Base-by-base conservation (phyloP, 2,888 invertebrate genomes). In the Seira ritae region DNA sequence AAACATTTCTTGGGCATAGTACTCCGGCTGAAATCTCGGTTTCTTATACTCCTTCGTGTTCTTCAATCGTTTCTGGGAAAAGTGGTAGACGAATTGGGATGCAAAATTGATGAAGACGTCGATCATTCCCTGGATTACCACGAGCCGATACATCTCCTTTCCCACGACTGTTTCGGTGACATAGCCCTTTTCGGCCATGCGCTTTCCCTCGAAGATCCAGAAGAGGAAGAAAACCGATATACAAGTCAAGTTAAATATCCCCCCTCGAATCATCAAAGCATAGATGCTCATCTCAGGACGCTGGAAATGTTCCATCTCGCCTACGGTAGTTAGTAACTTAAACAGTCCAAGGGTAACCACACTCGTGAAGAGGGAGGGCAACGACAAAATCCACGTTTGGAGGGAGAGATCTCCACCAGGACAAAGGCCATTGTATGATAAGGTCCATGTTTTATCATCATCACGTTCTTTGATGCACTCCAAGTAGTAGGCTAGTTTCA, bases 361-460 rank as follows among this genome's bases (percentile, higher is more conserved):
- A 19, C 81, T 76, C 3, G 81, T 60, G 42, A 81, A 81, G 0
- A 81, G 10, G 0, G 81, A 60, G 4, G 81, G 81, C 19, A 81
- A 55, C 0, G 72, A 71, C 31, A 81, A 42, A 24, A 81, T 68
- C 66, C 55, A 76, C 0, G 71, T 22, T 22, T 71, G 24, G 0
- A 67, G 66, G 20, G 50, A 71, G 6, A 24, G 37, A 17, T 78
- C 74, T 2, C 83, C 78, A 8, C 50, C 22, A 0, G 77, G 78
- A 55, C 83, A 83, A 1, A 69, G 1, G 0, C 17, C 0, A 12
- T 22, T 0, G 31, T 19, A 0, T 20, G 6, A 0, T 20, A 74
- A 17, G 12, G 0, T 2, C 6, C 37, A 12, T 0, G 0, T 10
- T 1, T 12, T 17, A 4, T 37, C 55, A 74, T 83, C 65, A 15